These are phyloP conservation scores for Falco rusticolus DNA, from an alignment of 2,797 vertebrate species.

Conservation along the genomic window DNA sequence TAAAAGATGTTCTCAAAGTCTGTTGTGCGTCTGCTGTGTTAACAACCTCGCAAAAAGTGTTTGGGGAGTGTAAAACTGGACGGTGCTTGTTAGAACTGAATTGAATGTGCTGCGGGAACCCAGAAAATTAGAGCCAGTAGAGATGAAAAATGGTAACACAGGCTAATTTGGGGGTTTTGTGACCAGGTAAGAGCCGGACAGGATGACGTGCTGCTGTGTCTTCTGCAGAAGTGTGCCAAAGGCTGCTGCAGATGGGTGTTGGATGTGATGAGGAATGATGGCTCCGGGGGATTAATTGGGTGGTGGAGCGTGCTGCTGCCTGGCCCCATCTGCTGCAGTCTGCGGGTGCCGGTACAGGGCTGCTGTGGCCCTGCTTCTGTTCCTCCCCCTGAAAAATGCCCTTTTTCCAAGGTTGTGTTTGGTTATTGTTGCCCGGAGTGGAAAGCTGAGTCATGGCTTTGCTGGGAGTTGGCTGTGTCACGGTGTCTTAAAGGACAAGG, in stretches of 20 bases:
- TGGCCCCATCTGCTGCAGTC: neutral
- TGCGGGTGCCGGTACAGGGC: neutral
- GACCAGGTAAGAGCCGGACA: neutral
- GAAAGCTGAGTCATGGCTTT: neutral
- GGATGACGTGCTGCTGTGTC: neutral
- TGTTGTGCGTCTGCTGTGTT: neutral
- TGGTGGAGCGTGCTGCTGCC: neutral
- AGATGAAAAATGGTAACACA: neutral
- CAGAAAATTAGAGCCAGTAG: neutral
- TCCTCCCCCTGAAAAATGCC: no score
- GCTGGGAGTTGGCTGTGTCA: neutral
- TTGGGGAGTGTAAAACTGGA: neutral
- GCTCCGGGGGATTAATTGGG: neutral
- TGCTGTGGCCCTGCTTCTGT: neutral
- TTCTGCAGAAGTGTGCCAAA: neutral
- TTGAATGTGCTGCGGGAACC: neutral
- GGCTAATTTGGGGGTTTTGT: neutral
- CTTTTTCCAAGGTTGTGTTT: neutral
- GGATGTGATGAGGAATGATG: neutral
- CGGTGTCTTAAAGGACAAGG: neutral
- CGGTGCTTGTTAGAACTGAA: neutral
- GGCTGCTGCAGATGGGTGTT: fast-evolving
- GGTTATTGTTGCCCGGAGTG: neutral
- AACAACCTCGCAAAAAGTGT: neutral
- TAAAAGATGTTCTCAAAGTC: neutral